phyloP scores from a whole-genome alignment of 1,140 invertebrate genomes.

The Orchestia grillus region DNA sequence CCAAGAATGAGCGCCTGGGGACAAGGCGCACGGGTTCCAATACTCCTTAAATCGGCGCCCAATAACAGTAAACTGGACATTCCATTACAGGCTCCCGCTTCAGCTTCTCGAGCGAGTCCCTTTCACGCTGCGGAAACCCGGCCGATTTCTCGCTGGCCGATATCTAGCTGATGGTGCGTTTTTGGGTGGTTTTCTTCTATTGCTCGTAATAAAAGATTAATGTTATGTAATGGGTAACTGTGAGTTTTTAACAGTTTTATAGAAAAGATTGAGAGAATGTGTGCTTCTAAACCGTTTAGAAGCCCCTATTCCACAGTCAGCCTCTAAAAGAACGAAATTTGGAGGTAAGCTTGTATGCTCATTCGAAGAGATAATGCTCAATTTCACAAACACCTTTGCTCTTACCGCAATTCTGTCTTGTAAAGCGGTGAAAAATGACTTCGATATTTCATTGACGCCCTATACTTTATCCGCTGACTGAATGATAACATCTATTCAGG shows the following conservation, averaged over 20 bases:
- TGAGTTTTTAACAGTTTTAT: not conserved
- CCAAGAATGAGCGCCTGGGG: not conserved
- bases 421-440: not conserved
- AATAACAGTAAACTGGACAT: slow-evolving; percentile 48
- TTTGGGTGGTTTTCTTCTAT: not conserved
- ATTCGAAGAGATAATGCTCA: not conserved
- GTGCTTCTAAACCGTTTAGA: not conserved
- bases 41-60: slow-evolving; percentile 45
- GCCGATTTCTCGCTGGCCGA: not conserved
- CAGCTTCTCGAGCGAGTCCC: not conserved
- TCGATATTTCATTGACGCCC: not conserved
- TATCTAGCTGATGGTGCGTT: not conserved
- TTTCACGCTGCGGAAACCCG: not conserved
- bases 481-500: not conserved
- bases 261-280: not conserved
- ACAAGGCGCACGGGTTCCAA: not conserved
- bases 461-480: not conserved
- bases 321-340: not conserved
- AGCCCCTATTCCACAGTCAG: not conserved
- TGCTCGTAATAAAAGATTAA: not conserved
- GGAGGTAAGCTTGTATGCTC: not conserved
- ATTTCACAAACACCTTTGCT: not conserved
- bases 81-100: not conserved
- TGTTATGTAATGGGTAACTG: not conserved
- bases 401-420: not conserved